A percentile compares a stretch with the other conserved stretches of the same genome.
phyloP scores from a whole-genome alignment of 2,113 vertebrate genomes.

The Helogale parvula region DNA sequence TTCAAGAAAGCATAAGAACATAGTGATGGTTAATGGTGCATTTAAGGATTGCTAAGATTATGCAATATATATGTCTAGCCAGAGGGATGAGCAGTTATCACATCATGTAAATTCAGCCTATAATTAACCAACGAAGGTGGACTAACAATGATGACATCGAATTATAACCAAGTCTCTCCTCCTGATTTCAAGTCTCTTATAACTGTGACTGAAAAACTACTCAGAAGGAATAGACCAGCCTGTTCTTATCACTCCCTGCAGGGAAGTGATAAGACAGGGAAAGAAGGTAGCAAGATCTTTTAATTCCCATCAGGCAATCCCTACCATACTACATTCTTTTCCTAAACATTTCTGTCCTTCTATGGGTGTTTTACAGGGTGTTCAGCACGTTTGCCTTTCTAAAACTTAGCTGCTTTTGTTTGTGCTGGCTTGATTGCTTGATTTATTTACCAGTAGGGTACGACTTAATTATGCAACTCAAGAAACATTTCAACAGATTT shows the following conservation, averaged over 20 bases:
- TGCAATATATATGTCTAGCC: background rate
- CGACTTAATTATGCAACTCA: conserved; percentile 50
- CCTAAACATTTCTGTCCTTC: background rate
- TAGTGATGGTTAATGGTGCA: background rate
- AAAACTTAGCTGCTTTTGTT: background rate
- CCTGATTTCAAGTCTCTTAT: background rate
- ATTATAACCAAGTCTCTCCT: background rate
- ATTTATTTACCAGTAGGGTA: conserved; percentile 39
- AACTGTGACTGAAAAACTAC: background rate
- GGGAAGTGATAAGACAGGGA: background rate
- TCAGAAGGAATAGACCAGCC: background rate
- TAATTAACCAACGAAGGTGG: background rate
- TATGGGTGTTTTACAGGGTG: background rate
- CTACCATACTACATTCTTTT: background rate
- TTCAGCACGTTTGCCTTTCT: conserved; percentile 10
- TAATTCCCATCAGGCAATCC: background rate
- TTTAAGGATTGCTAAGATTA: background rate
- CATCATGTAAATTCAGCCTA: background rate
- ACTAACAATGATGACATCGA: background rate
- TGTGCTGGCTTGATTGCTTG: background rate
- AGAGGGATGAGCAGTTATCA: background rate
- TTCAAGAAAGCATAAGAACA: background rate
- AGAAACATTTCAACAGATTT: conserved; percentile 64
- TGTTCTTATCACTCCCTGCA: background rate
- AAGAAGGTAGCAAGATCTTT: background rate